phyloP scores from a whole-genome alignment of 2,113 vertebrate species.

The Hassar affinis region DNA sequence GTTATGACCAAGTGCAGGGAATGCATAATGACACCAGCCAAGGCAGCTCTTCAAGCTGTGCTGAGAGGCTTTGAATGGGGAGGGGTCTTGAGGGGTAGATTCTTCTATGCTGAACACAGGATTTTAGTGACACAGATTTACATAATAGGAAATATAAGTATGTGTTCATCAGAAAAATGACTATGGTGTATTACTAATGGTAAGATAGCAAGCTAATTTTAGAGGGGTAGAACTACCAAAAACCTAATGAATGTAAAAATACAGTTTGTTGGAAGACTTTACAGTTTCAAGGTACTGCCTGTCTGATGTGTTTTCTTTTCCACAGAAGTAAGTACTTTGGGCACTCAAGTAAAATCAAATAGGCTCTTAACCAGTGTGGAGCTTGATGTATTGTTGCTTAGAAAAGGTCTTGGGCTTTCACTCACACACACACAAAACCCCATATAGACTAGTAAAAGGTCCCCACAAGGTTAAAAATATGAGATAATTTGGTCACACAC shows the following conservation, averaged over 20 bases:
- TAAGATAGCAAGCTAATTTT: neutral
- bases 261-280: neutral
- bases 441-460: too few relatives aligned
- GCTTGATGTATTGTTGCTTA: neutral
- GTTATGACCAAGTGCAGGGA: slow-evolving; percentile 56
- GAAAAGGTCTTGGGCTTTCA: neutral
- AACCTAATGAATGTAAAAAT: neutral
- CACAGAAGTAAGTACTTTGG: neutral
- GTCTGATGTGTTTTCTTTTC: neutral
- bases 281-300: neutral
- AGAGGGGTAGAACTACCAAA: neutral
- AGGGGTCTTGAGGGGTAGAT: neutral
- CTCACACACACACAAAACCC: neutral
- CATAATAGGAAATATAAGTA: neutral
- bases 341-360: neutral
- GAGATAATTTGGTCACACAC: too few relatives aligned
- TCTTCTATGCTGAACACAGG: neutral
- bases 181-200: neutral
- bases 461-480: too few relatives aligned
- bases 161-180: slow-evolving; percentile 3
- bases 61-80: slow-evolving; percentile 26
- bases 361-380: neutral
- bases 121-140: slow-evolving; percentile 20
- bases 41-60: slow-evolving; percentile 30
- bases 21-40: slow-evolving; percentile 56